phyloP scores from a whole-genome alignment of 2,113 vertebrate species.

The Orientallactaga bullata region DNA sequence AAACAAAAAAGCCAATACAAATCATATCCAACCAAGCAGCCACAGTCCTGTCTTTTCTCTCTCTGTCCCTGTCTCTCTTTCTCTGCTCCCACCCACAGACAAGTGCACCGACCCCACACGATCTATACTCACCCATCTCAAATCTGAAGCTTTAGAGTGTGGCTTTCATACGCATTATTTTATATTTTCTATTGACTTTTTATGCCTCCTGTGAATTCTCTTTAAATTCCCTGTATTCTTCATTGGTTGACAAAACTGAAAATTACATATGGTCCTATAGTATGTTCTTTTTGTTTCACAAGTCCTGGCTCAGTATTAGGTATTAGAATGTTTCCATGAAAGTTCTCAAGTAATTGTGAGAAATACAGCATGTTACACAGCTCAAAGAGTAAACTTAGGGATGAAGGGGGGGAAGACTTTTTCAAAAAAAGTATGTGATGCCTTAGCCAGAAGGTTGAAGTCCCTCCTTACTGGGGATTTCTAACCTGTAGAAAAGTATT shows the following conservation, averaged over 20 bases:
- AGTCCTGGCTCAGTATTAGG: background rate
- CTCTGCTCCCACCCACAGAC: background rate
- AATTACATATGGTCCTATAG: background rate
- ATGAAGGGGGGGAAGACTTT: background rate
- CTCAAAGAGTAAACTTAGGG: background rate
- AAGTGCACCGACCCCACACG: background rate
- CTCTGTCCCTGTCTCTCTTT: fast-evolving
- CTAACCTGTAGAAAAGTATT: too few species aligned
- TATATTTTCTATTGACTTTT: background rate
- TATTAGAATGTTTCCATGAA: background rate
- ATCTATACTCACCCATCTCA: background rate
- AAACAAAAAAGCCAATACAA: background rate
- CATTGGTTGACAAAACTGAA: slow-evolving; percentile 11
- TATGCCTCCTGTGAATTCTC: background rate
- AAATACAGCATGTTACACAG: background rate
- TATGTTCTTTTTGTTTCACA: background rate
- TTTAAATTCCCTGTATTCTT: background rate
- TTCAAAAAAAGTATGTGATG: background rate
- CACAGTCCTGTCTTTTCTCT: too few species aligned
- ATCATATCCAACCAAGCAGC: background rate
- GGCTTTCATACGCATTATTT: background rate
- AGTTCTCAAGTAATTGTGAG: background rate
- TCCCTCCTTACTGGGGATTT: too few species aligned
- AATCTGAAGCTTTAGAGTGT: background rate
- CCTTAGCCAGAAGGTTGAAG: too few species aligned